Evolutionary conservation across 2,797 vertebrate species (phyloP).

Genomic region (Scyliorhinus canicula): DNA sequence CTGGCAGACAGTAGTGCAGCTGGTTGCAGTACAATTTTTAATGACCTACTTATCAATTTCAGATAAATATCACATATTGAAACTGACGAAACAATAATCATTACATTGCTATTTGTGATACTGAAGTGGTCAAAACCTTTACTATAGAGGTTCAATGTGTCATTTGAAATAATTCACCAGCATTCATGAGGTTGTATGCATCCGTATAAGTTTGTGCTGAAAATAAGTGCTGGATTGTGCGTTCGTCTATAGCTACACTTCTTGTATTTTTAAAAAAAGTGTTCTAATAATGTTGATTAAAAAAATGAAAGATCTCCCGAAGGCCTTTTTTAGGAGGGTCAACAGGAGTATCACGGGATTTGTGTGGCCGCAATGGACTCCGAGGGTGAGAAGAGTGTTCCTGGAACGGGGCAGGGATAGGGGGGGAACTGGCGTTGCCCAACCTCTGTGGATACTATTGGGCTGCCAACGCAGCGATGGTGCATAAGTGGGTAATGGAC

Average conservation of each 20-base stretch:
- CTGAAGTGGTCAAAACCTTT: background rate
- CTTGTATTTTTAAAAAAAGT: background rate
- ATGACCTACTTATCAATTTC: background rate
- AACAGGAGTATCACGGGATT: too few species aligned
- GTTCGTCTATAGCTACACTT: background rate
- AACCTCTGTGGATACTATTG: too few species aligned
- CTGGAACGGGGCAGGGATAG: too few species aligned
- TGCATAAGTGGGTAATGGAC: too few species aligned
- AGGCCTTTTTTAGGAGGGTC: too few species aligned
- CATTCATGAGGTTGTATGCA: background rate
- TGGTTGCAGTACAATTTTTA: background rate
- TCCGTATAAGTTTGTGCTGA: background rate
- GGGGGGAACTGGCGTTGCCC: too few species aligned
- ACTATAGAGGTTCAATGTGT: background rate
- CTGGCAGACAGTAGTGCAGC: background rate
- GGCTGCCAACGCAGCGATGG: too few species aligned
- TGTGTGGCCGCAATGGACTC: too few species aligned
- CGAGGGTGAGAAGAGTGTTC: too few species aligned
- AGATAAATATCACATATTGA: background rate
- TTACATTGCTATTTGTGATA: background rate
- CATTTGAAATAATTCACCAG: slow-evolving; percentile 4
- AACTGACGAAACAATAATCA: background rate
- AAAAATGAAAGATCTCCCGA: too few species aligned
- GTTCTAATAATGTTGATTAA: background rate
- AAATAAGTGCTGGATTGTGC: background rate